Base-by-base conservation (phyloP, 2,797 vertebrate genomes). In the Sebastes trivittatus region DNA sequence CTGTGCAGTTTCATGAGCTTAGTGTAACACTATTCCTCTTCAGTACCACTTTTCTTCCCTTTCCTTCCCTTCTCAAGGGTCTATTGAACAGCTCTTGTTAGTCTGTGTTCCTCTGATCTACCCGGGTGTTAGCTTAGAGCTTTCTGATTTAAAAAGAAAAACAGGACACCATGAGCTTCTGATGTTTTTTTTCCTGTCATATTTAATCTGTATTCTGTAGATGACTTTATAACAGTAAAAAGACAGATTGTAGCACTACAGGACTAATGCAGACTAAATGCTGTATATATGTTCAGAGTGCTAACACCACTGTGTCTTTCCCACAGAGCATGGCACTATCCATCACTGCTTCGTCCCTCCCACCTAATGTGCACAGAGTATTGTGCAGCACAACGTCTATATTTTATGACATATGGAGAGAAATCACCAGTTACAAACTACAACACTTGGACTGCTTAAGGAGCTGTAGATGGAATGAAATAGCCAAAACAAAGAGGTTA, bases 41-140 rank as follows among this genome's bases (percentile, higher is more conserved):
- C 65, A 81, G 38, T n/a, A 29, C 6, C 11, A 61, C 46, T 62
- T 58, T 32, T 77, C 68, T 49, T 78, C 62, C 64, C 30, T 76
- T 38, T 66, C 52, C 25, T 66, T 65, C 52, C 61, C 42, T 74
- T 77, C 54, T 62, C 38, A 61, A 61, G 9, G 25, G 10, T 38
- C 60, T 30, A 77, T 4, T 71, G 11, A 80, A 38, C 8, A 23
- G 6, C 58, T 73, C 30, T 49, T 25, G n/a, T 25, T 59, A 20
- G 16, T 60, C 7, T 6, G 30, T n/a, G 14, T 34, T 60, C 23
- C 65, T 72, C 23, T 32, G 69, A 77, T 72, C 36, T 68, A 11
- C 11, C 16, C 2, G 0, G 42, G 16, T n/a, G 23, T 55, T 32
- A 42, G 27, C n/a, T 55, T 60, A 2, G 18, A 73, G 20, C 27